Evolutionary conservation across 2,797 vertebrate genomes (phyloP), one percentile per base, ranked within the genome.

Genomic region (Acestrorhynchus altus): DNA sequence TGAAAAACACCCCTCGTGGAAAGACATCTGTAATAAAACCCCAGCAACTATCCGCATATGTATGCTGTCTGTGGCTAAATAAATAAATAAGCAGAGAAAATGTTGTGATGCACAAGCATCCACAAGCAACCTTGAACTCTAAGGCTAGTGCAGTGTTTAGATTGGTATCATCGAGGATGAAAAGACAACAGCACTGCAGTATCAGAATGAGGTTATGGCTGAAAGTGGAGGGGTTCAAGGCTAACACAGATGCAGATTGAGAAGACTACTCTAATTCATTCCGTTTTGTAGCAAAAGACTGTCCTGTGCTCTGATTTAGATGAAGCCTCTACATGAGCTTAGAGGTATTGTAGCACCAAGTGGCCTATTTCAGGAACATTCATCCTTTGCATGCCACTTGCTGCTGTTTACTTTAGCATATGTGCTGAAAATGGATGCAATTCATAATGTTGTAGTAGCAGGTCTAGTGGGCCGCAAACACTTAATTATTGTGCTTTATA

Each of bases 81-180:
- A 47, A 69, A 87, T 86, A 88, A 89, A 59, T 1, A 31, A 46
- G 2, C 12, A 51, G 31, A 57, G 69, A 40, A 65, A 78, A 56
- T 46, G 59, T 46, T 56, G 44, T 49, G 52, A 54, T 28, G 57
- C 49, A 71, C 80, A 75, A 83, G 76, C 63, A 79, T 87, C 87
- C 63, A 31, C 72, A 35, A 81, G 86, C 81, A 85, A 87, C 89
- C 88, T 86, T 90, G 88, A 91, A 91, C 88, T 89, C 83, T 74
- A 69, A 72, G 71, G 77, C 88, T 89, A 86, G 89, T 90, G 82
- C 86, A 86, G 86, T 87, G 87, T 91, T 91, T 90, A 89, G 91
- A 88, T 86, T 86, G 81, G 24, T 22, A 89, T 85, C 86, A 47
- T 81, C 87, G 86, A 82, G 83, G 88, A 88, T 88, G 82, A 87